Base-by-base conservation (phyloP, 2,113 vertebrate species). In the Orientallactaga bullata region DNA sequence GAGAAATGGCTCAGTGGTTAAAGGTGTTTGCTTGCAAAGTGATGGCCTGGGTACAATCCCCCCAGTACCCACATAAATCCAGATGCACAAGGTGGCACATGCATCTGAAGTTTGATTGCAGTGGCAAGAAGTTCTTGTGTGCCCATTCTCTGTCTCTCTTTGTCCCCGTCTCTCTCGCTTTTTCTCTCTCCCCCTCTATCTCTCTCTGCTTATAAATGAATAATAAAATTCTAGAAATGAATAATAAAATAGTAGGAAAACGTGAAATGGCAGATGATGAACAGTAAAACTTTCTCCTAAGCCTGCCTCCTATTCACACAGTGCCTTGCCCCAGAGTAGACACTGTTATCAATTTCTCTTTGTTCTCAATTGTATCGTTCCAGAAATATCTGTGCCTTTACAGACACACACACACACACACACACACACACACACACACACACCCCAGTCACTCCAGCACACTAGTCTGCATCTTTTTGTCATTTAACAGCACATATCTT, bases 401-500 rank as follows among this genome's bases (percentile, higher is more conserved):
- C 15, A 72, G 74, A 35, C 58, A 90, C 5, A 51, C 39, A 30
- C 47, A 82, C 89, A 60, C 39, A 30, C 47, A 82, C 89, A 1
- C 15, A 72, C 69, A 35, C 47, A 90, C 5, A 60, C 39, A 28
- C 47, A 82, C 89, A 51, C 51, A 51, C 51, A 51, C 51, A 51
- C 51, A 51, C 51, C 7, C 51, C 51, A n/a, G n/a, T n/a, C n/a
- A n/a, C n/a, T 4, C 35, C 35, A 47, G 71, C 65, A 35, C 7
- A 32, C 20, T 78, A 21, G 60, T 82, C 55, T 60, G 71, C 72
- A 78, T 89, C 42, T 63, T 86, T 88, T 90, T 90, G 91, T 42
- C 74, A 71, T 68, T 84, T 86, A 90, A 80, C 20, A 13, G 51
- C 51, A 55, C 73, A 58, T 47, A 47, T 89, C 80, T 94, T 87